Evolutionary conservation across 1,140 invertebrate species (phyloP), one percentile per base, ranked within the genome.

Genomic region (Acromyrmex charruanus): DNA sequence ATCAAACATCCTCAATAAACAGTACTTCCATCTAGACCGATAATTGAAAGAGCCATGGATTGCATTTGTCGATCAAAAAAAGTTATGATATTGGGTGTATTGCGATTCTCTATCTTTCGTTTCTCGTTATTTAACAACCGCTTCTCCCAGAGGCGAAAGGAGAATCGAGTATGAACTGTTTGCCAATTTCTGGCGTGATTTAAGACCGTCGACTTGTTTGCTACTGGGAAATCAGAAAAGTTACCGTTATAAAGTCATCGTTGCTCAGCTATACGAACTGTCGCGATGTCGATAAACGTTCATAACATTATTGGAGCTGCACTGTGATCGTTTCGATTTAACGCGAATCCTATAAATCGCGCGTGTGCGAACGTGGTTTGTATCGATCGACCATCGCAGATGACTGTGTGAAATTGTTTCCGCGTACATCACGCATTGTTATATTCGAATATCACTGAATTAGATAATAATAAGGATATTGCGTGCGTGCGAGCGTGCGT

Each of bases 271-370:
- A 44, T 21, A 53, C 69, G 81, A 66, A 87, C 74, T 75, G 80
- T 87, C 75, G 61, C 66, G 25, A 49, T 69, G 63, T 74, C 77
- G 81, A 91, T 88, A 90, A 90, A 84, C 90, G 87, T 90, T 90
- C 77, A 65, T 87, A 90, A 85, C 89, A 77, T 91, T 91, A 90
- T 90, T 44, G 86, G 80, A 90, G 44, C 39, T 58, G 39, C 59
- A 72, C 12, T 3, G 55, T 59, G 66, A 86, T 80, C 72, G 72
- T 80, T 88, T 68, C 72, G 74, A 49, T 84, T 86, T 82, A 80
- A 84, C 72, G 68, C 28, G 44, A 53, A 21, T 53, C 39, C 66
- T 71, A 90, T 90, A 91, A 91, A 91, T 91, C 89, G 71, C 61
- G 59, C 58, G 65, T 58, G 21, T 44, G 25, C 25, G 35, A 80